phyloP scores from a whole-genome alignment of 2,113 vertebrate genomes.

The Cryptotis parvus region DNA sequence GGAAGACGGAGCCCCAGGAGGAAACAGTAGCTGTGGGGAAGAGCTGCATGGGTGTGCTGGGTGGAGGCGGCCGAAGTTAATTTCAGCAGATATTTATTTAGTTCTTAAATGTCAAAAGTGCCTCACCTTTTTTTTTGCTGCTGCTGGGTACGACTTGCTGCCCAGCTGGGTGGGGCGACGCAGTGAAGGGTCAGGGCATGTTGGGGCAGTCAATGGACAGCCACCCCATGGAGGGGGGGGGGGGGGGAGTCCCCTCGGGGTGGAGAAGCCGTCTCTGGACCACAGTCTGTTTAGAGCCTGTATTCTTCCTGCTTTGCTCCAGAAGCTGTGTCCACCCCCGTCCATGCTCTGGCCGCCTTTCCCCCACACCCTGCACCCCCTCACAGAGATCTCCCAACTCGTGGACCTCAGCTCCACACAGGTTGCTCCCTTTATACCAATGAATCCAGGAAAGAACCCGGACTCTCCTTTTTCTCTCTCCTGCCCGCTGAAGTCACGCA shows the following conservation, averaged over 20 bases:
- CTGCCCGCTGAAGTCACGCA: no score
- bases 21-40: no score
- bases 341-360: not conserved
- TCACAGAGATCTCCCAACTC: not conserved
- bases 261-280: not conserved
- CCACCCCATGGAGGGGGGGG: not conserved
- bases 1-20: conserved; percentile 53
- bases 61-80: conserved; percentile 81
- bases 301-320: not conserved
- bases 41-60: conserved; percentile 63
- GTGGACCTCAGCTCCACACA: no score
- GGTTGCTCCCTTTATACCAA: no score
- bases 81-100: conserved; percentile 86
- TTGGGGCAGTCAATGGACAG: not conserved
- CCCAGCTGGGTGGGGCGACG: not conserved
- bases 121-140: conserved; percentile 64
- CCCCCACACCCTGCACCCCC: no score
- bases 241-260: not conserved
- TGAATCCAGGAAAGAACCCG: no score
- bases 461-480: no score
- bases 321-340: not conserved
- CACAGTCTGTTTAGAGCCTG: not conserved
- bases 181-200: no score
- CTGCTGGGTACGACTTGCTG: conserved; percentile 43
- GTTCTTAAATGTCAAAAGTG: conserved; percentile 80